A percentile compares a stretch with the other conserved stretches of the same genome.
phyloP scores from a whole-genome alignment of 1,140 invertebrate species.

The Uloborus diversus region DNA sequence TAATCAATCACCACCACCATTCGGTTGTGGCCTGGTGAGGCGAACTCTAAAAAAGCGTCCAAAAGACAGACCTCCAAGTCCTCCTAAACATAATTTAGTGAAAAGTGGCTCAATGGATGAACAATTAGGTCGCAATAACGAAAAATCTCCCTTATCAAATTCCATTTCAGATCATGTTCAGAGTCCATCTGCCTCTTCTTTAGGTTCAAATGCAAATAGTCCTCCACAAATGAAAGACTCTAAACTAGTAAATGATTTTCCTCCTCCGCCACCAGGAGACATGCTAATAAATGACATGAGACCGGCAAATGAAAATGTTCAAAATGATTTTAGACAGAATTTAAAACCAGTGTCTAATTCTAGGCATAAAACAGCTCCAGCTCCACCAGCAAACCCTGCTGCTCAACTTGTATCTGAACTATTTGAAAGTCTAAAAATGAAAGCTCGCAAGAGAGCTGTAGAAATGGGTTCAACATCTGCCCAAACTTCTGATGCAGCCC shows the following conservation, averaged over 20 bases:
- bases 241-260: background rate
- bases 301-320: slow-evolving; percentile 9
- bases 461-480: slow-evolving; percentile 35
- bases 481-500: slow-evolving; percentile 1
- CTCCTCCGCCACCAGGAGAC: background rate
- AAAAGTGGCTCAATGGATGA: slow-evolving; percentile 60
- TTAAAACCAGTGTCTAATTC: slow-evolving; percentile 43
- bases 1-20: slow-evolving; percentile 57
- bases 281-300: background rate
- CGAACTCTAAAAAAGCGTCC: slow-evolving; percentile 56
- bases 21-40: slow-evolving; percentile 54
- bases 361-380: slow-evolving; percentile 21
- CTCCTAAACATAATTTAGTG: slow-evolving; percentile 37
- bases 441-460: slow-evolving; percentile 46
- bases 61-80: slow-evolving; percentile 56
- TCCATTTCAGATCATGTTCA: slow-evolving; percentile 40
- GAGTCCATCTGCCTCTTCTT: slow-evolving; percentile 41
- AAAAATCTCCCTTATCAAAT: slow-evolving; percentile 45
- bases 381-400: slow-evolving; percentile 48
- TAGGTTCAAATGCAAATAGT: slow-evolving; percentile 48
- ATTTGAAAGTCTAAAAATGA: slow-evolving; percentile 57
- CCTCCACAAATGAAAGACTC: slow-evolving; percentile 43
- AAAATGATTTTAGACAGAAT: slow-evolving; percentile 31
- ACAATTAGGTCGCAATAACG: slow-evolving; percentile 39
- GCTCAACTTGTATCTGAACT: slow-evolving; percentile 54